A percentile compares a stretch with the other conserved stretches of the same genome.
These are phyloP conservation scores for Epinotia nisella DNA, from an alignment of 2,888 invertebrate species.

Conservation along the genomic window DNA sequence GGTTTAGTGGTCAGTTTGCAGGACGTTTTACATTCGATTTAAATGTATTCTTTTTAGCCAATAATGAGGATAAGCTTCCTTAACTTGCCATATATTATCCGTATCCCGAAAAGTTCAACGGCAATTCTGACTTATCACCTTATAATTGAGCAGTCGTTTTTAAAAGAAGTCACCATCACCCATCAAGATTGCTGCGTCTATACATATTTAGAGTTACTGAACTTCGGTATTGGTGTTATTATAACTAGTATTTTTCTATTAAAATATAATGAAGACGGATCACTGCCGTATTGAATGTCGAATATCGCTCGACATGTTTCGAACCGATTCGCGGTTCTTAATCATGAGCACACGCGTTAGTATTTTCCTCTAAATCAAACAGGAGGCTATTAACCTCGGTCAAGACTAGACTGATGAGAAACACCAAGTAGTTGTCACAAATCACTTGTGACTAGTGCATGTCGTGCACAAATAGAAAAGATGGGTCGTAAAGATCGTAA, in stretches of 20 bases:
- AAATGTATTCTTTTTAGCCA: background rate
- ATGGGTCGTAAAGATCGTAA: background rate
- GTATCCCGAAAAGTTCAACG: background rate
- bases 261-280: no score
- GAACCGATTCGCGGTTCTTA: no score
- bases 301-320: no score
- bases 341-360: no score
- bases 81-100: background rate
- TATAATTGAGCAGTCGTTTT: background rate
- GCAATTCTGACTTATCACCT: background rate
- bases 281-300: no score
- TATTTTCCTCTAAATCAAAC: background rate
- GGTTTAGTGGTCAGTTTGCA: conserved; percentile 19
- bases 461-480: background rate
- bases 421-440: background rate
- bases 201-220: no score
- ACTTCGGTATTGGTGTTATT: background rate
- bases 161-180: background rate
- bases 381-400: background rate
- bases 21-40: background rate
- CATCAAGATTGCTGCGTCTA: background rate
- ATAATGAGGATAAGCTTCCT: background rate
- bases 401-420: background rate
- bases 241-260: background rate
- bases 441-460: background rate